phyloP scores from a whole-genome alignment of 2,797 vertebrate species.

The Hypotaenidia okinawae region DNA sequence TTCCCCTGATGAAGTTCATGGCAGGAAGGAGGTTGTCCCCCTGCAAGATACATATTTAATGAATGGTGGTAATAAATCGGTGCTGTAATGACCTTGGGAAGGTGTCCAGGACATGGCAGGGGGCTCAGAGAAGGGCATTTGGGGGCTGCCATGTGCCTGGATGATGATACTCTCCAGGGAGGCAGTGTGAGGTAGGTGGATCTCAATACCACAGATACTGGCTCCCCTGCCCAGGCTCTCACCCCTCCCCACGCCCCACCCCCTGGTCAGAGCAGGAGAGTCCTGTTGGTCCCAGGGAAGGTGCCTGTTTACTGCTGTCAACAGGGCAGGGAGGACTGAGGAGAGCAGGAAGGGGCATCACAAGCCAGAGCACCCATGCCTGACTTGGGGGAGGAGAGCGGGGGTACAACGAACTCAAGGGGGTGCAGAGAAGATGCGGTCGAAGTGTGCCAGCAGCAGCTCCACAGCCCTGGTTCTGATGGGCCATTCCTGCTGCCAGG shows the following conservation, averaged over 20 bases:
- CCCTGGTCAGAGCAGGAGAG: neutral
- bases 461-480: slow-evolving; percentile 92
- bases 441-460: slow-evolving; percentile 81
- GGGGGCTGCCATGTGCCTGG: neutral
- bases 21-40: too few species aligned
- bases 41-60: neutral
- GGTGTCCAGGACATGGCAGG: accelerated
- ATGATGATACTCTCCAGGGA: neutral
- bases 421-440: neutral
- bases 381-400: too few species aligned
- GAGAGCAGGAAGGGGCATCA: neutral
- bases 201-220: neutral
- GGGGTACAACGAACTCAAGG: neutral
- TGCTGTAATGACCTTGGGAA: neutral
- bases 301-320: neutral
- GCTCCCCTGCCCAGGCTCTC: too few species aligned
- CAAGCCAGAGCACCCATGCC: neutral
- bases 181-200: neutral
- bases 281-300: neutral
- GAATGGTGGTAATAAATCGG: neutral
- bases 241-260: too few species aligned
- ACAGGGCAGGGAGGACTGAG: too few species aligned
- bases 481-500: slow-evolving; percentile 86
- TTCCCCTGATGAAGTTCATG: too few species aligned
- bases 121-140: neutral